Evolutionary conservation across 2,797 vertebrate species (phyloP).

Genomic region (Saguinus oedipus): DNA sequence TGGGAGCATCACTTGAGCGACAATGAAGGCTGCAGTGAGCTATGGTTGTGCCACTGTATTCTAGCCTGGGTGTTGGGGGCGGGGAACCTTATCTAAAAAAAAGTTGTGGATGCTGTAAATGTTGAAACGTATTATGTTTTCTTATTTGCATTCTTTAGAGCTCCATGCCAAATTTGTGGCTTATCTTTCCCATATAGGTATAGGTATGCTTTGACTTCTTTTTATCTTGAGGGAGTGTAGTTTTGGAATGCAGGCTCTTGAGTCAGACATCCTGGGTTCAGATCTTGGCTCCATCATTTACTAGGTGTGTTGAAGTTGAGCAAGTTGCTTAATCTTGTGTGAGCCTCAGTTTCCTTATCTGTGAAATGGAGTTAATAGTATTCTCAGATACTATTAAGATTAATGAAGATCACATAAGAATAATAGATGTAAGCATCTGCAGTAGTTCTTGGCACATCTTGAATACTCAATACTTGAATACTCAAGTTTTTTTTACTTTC

Average conservation of each 20-base stretch:
- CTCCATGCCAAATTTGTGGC: background rate
- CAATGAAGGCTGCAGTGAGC: background rate
- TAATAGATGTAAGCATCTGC: background rate
- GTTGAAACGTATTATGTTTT: background rate
- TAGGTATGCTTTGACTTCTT: background rate
- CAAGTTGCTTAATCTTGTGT: background rate
- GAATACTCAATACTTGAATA: background rate
- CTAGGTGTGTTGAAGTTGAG: background rate
- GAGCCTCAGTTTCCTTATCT: background rate
- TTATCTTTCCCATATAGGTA: conserved; percentile 7
- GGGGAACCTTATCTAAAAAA: background rate
- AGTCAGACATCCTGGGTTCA: background rate
- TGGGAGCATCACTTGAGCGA: background rate
- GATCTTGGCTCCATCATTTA: background rate
- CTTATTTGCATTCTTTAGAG: conserved; percentile 25
- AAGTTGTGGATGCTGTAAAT: background rate
- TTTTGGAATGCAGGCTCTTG: background rate
- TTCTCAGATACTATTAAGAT: background rate
- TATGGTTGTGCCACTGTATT: background rate
- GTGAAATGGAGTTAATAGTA: background rate
- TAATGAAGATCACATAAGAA: background rate
- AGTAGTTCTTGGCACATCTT: background rate
- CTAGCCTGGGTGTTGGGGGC: background rate
- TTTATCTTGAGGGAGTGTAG: background rate
- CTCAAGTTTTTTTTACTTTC: background rate